Conservation (phyloP, 2,888 invertebrate species). For the Stenotaenia linearis region DNA sequence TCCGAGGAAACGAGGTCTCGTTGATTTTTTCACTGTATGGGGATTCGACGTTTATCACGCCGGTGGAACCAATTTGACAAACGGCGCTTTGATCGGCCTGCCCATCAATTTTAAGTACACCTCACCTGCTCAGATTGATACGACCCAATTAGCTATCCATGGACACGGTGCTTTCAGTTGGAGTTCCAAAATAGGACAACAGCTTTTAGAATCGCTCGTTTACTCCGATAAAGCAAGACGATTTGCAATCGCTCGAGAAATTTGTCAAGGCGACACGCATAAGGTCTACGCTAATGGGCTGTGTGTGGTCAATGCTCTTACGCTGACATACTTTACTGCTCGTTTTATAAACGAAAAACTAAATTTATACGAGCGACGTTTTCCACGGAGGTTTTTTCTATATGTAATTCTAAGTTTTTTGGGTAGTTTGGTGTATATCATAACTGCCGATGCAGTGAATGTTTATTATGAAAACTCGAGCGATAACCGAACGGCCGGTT, state of each 20-base stretch:
- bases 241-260: conserved; percentile 72
- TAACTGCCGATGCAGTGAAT: conserved; percentile 61
- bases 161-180: conserved; percentile 60
- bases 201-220: conserved; percentile 61
- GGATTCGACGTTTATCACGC: conserved; percentile 68
- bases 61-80: conserved; percentile 54
- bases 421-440: conserved; percentile 57
- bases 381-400: conserved; percentile 44
- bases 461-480: conserved; percentile 58
- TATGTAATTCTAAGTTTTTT: conserved; percentile 58
- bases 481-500: conserved; percentile 58
- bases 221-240: conserved; percentile 72
- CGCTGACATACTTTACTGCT: conserved; percentile 54
- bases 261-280: conserved; percentile 58
- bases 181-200: conserved; percentile 57
- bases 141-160: conserved; percentile 59
- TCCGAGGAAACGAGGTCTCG: conserved; percentile 31
- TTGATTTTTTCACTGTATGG: conserved; percentile 63
- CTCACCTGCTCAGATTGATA: conserved; percentile 55
- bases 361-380: conserved; percentile 56
- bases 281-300: conserved; percentile 56
- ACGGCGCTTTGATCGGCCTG: conserved; percentile 65
- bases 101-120: conserved; percentile 65
- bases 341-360: conserved; percentile 53
- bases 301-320: conserved; percentile 52